Base-by-base conservation (phyloP, 2,797 vertebrate genomes). In the Sternarchorhynchus goeldii region DNA sequence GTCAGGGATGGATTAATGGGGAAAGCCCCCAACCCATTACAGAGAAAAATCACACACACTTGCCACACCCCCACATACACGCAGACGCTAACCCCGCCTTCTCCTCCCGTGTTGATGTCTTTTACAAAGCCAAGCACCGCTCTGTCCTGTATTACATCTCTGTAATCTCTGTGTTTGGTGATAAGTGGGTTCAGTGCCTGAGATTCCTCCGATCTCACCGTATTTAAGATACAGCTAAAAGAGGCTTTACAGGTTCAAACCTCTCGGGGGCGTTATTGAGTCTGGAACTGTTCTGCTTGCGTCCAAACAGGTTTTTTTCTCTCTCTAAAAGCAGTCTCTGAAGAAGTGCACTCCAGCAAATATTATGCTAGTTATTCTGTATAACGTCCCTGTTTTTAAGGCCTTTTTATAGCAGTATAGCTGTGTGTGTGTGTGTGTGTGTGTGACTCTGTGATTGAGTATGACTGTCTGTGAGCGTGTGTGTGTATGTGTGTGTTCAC, bases 1-100 rank as follows among this genome's bases (percentile, higher is more conserved):
- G 88, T 87, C 86, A 83, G 81, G 62, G 68, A 57, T 83, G 82
- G 83, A 87, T 88, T 90, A 89, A 87, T 87, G 84, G 82, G 78
- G 81, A 86, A 85, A 89, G 80, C 86, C 83, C 85, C 64, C 77
- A 88, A 85, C 79, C 87, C 80, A 72, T 86, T 85, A 86, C 86
- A 73, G 62, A 78, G 41, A 75, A 60, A 66, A 80, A 31, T 25
- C 55, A 57, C 55, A 18, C 63, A 16, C 73, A 63, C 68, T 31
- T 60, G 66, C 76, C 55, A 29, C 72, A 1, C 41, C 7, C 32
- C 57, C 53, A 75, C 18, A 41, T 34, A 55, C 31, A 45, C 21
- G 60, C 36, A 45, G 31, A 12, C 68, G 21, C 20, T 41, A 20
- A 8, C 66, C n/a, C 45, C 14, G 45, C 14, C 50, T 60, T 64